Evolutionary conservation across 23 tunicate genomes (phyloP), one percentile per base, ranked within the genome.

Genomic region (Corella eumyota): DNA sequence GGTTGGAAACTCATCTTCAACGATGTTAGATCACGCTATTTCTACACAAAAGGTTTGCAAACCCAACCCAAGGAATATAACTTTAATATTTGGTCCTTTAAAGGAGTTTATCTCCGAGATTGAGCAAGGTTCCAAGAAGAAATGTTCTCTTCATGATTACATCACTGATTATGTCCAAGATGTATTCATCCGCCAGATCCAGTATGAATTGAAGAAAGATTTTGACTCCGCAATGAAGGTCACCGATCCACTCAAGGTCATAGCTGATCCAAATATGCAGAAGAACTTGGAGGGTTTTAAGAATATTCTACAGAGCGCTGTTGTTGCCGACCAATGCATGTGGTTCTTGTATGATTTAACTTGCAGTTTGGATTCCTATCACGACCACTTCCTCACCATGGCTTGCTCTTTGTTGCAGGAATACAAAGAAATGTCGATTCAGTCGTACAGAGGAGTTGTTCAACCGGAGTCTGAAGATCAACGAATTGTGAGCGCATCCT

Each of bases 121-220:
- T 25, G 98, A 92, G 56, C 50, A 11, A 0, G 77, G 62, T 3
- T 68, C 29, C 9, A 70, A 52, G 23, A 54, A 61, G 32, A 76
- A 67, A 37, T 77, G 91, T 45, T 58, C 90, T 30, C 47, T 93
- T 17, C 63, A 93, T 68, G 87, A 78, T 24, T 93, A 64, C 58
- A 87, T 93, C 47, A 87, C 85, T 25, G 99, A 93, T 46, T 87
- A 84, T 68, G 83, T 93, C 35, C 90, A 93, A 57, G 90, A 93
- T 38, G 76, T 79, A 6, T 93, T 93, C 67, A 84, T 93, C 45
- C 74, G 93, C 0, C 99, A 93, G 35, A 72, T 93, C 17, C 86
- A 84, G 36, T 76, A 80, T 51, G 94, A 84, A 33, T 32, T 93
- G 65, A 74, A 87, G 56, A 84, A 77, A 36, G 92, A 78, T 60